Evolutionary conservation across 2,797 vertebrate species (phyloP).

Genomic region (Acrocephalus scirpaceus): DNA sequence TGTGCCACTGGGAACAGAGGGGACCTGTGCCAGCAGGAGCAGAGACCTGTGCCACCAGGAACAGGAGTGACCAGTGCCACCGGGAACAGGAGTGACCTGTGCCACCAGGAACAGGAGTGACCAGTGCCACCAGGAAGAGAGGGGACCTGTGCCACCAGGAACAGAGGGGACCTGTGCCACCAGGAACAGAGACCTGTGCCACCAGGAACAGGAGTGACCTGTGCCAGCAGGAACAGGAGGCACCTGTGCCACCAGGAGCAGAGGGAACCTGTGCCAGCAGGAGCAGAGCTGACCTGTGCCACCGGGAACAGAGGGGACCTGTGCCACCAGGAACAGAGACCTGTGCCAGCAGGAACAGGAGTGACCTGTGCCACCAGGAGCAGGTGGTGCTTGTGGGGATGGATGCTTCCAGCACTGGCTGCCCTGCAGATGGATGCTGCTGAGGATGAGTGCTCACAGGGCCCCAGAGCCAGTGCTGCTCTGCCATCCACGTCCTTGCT

Average conservation of each 20-base stretch:
- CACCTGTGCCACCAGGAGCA: neutral
- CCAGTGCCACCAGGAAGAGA: no score
- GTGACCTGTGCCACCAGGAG: neutral
- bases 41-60: neutral
- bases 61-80: fast-evolving
- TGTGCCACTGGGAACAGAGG: fast-evolving
- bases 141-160: no score
- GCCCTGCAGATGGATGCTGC: neutral
- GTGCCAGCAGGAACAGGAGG: no score
- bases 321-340: neutral
- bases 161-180: no score
- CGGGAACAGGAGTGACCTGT: no score
- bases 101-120: no score
- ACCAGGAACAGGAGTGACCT: no score
- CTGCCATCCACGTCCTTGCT: neutral
- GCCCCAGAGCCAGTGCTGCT: neutral
- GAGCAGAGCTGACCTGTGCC: neutral
- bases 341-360: fast-evolving
- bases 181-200: no score
- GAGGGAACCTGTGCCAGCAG: neutral
- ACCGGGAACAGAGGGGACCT: fast-evolving
- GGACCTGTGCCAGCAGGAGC: neutral
- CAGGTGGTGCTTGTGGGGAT: neutral
- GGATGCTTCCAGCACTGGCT: neutral
- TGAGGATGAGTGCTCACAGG: fast-evolving